Base-by-base conservation (phyloP, 2,888 invertebrate species). In the Ectropis crepuscularia region DNA sequence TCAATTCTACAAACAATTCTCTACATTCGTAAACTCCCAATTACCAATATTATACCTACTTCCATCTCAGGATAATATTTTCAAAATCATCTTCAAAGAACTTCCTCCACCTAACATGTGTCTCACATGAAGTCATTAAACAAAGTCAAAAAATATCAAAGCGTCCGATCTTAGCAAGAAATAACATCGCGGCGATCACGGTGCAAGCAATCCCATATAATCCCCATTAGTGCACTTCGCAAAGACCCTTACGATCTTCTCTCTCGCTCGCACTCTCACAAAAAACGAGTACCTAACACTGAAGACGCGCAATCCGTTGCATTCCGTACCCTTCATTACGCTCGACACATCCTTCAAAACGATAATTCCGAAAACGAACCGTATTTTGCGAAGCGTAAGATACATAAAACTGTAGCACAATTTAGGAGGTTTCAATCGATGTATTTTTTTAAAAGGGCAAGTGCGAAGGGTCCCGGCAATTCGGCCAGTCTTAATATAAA, bases 141-240 rank as follows among this genome's bases (percentile, higher is more conserved):
- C 69, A 65, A 71, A 65, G 70, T 59, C 68, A 65, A 65, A 75
- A 74, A 75, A 79, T 76, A 77, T 73, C 73, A 74, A 75, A 73
- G 74, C 73, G 65, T 73, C 74, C 73, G 74, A 78, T 79, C 75
- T 60, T 39, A 61, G 54, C 78, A 81, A 77, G 80, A 78, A 82
- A 82, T 77, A 79, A 81, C 77, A 80, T 79, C 81, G 78, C 76
- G 76, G 78, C 76, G 80, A 80, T 79, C 81, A 79, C 76, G 76
- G 78, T 77, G 80, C 79, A 79, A 79, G 83, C 79, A 82, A 83
- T 85, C 85, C 82, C 82, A 87, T 85, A 89, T 85, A 86, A 88
- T 86, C 84, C 84, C 89, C 86, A 90, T 90, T 90, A 91, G 88
- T 82, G 82, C 82, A 89, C 89, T 88, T 90, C 77, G 90, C 90